These are phyloP conservation scores for Ispidina lecontei DNA, from an alignment of 2,797 vertebrate genomes.

Conservation along the genomic window DNA sequence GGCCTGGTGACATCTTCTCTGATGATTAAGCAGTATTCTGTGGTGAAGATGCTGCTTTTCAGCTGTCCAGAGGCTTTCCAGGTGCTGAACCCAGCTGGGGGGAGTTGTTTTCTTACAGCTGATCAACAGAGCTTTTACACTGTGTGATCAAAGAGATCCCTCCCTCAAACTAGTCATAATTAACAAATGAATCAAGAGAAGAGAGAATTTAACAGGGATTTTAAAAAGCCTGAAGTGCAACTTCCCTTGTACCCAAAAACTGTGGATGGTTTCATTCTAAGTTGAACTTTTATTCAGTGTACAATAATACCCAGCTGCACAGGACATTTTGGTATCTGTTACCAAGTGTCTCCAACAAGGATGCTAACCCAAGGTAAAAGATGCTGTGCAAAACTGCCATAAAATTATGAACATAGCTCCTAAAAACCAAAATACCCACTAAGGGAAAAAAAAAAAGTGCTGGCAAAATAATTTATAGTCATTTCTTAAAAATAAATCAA, in stretches of 20 bases:
- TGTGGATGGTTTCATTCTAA: background rate
- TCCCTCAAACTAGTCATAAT: background rate
- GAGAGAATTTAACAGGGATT: background rate
- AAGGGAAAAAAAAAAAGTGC: background rate
- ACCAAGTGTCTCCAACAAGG: background rate
- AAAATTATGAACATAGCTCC: background rate
- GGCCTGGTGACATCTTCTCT: background rate
- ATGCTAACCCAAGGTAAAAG: slow-evolving; percentile 1
- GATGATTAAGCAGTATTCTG: background rate
- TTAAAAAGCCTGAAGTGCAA: background rate
- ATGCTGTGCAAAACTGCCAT: background rate
- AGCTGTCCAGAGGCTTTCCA: background rate
- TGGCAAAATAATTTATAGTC: background rate
- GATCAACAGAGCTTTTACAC: background rate
- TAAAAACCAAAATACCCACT: background rate
- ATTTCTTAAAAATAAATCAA: background rate
- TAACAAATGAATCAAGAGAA: background rate
- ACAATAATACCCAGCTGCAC: background rate
- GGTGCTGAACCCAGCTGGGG: background rate
- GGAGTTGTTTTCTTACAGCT: background rate
- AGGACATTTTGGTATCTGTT: background rate
- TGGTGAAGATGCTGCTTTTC: background rate
- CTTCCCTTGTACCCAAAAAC: background rate
- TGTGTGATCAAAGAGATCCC: background rate
- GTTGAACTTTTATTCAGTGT: background rate